Evolutionary conservation across 2,113 vertebrate species (phyloP).

Genomic region (Cercopithecus mona): DNA sequence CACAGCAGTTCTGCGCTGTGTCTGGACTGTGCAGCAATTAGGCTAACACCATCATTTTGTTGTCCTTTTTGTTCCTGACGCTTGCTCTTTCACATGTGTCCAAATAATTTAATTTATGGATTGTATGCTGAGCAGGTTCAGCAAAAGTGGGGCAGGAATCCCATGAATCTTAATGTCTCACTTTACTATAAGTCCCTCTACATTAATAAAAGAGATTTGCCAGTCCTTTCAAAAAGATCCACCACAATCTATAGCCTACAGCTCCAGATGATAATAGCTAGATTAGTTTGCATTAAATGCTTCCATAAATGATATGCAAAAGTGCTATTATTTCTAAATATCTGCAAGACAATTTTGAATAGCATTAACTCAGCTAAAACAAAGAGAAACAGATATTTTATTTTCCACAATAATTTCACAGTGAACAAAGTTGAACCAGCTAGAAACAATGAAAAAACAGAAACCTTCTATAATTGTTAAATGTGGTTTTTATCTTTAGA

Average conservation of each 20-base stretch:
- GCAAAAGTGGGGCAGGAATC: neutral
- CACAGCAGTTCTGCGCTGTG: neutral
- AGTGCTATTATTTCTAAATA: conserved; percentile 44
- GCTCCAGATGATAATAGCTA: conserved; percentile 44
- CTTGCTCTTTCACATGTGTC: neutral
- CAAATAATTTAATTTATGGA: conserved; percentile 45
- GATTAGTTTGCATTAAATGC: conserved; percentile 22
- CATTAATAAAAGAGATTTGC: neutral
- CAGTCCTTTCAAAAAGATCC: neutral
- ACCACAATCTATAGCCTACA: conserved; percentile 5
- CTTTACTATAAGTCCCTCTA: neutral
- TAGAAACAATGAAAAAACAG: conserved; percentile 51
- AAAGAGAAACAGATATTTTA: conserved; percentile 54
- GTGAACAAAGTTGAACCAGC: conserved; percentile 60
- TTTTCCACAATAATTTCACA: conserved; percentile 64
- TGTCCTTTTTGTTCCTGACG: neutral
- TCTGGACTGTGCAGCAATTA: neutral
- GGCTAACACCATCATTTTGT: neutral
- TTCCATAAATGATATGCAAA: conserved; percentile 42
- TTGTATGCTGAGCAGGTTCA: neutral
- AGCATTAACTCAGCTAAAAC: conserved; percentile 58
- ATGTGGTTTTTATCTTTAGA: conserved; percentile 11
- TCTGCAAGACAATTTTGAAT: conserved; percentile 43
- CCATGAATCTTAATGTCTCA: neutral
- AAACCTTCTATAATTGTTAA: conserved; percentile 4